Evolutionary conservation across 2,113 vertebrate genomes (phyloP).

Genomic region (Ptychochromis oligacanthus): DNA sequence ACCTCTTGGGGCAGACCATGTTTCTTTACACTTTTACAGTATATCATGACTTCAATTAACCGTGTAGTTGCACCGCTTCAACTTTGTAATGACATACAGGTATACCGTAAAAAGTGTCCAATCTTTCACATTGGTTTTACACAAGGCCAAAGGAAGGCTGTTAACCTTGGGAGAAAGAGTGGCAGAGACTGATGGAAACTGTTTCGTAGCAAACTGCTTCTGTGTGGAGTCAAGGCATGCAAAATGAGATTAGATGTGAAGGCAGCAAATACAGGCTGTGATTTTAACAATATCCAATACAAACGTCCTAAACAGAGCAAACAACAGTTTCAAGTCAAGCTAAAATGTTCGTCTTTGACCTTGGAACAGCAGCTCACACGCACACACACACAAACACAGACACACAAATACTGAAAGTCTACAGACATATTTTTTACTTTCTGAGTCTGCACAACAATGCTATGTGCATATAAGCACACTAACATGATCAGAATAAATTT

Average conservation of each 20-base stretch:
- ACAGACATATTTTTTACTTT: no score
- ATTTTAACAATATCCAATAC: not conserved
- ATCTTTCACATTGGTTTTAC: constrained; percentile 49
- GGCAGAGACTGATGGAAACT: constrained; percentile 29
- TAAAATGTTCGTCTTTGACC: not conserved
- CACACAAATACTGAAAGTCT: not conserved
- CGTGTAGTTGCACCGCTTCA: constrained; percentile 7
- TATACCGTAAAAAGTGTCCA: constrained; percentile 46
- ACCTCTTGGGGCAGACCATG: not conserved
- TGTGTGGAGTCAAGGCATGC: not conserved
- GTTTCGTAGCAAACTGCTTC: not conserved
- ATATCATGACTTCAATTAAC: constrained; percentile 49
- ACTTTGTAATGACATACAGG: constrained; percentile 26
- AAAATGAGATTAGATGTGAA: not conserved
- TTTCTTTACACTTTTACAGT: not conserved
- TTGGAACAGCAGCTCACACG: not conserved
- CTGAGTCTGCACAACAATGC: no score
- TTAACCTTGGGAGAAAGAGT: constrained; percentile 53
- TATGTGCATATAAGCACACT: no score
- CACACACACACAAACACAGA: not conserved
- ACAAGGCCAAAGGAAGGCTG: constrained; percentile 27
- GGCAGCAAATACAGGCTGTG: not conserved
- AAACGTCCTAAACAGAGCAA: not conserved
- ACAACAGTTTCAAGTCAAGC: not conserved
- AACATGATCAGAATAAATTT: no score